These are phyloP conservation scores for Bactericera cockerelli DNA, from an alignment of 1,140 invertebrate genomes.

Conservation along the genomic window DNA sequence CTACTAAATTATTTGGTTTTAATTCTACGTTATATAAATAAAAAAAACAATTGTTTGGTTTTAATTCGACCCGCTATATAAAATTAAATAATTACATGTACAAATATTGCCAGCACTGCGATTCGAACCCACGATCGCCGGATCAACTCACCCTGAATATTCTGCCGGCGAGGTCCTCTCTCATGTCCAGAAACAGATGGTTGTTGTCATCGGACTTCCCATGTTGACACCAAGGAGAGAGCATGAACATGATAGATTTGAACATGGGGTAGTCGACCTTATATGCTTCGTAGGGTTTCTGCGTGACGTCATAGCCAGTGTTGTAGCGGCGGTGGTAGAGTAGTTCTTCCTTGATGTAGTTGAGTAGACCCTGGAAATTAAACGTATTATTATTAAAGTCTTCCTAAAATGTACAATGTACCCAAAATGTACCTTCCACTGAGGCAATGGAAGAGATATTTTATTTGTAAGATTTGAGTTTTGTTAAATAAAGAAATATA, in stretches of 20 bases:
- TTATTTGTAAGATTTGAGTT: no score
- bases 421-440: no score
- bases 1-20: no score
- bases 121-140: conserved; percentile 46
- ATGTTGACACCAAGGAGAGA: conserved; percentile 60
- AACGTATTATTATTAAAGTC: no score
- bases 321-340: conserved; percentile 45
- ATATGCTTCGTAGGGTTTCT: conserved; percentile 68
- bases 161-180: conserved; percentile 3
- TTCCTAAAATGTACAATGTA: no score
- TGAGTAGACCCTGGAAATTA: conserved; percentile 46
- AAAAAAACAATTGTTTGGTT: no score
- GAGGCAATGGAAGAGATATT: no score
- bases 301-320: conserved; percentile 40
- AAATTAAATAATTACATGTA: no score
- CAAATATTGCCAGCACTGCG: no score
- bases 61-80: no score
- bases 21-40: no score
- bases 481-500: no score
- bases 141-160: conserved; percentile 1
- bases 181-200: background rate
- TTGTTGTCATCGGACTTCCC: background rate
- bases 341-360: conserved; percentile 54
- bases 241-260: conserved; percentile 59
- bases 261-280: conserved; percentile 83